These are phyloP conservation scores for Adelges cooleyi DNA, from an alignment of 1,140 invertebrate species.

Conservation along the genomic window DNA sequence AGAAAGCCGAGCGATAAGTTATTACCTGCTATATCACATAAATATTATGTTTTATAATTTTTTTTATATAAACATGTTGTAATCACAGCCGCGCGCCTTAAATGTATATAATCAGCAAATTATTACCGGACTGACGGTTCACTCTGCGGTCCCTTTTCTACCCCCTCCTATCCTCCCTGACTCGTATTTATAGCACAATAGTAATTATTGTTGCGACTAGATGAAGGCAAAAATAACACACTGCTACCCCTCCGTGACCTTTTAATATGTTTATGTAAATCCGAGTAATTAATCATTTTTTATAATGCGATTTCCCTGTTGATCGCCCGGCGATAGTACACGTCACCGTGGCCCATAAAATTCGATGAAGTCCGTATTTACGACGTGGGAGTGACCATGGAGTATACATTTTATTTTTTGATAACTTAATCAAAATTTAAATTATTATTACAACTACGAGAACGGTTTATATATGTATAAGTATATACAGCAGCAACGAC, in stretches of 20 bases:
- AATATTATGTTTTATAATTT: no score
- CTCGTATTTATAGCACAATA: background rate
- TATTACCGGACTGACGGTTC: conserved; percentile 3
- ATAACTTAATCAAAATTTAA: conserved; percentile 28
- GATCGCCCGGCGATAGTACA: conserved; percentile 20
- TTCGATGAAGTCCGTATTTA: conserved; percentile 27
- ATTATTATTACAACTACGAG: background rate
- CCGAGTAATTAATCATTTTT: conserved; percentile 28
- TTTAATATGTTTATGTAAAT: conserved; percentile 29
- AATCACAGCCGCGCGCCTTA: no score
- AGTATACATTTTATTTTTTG: conserved; percentile 3
- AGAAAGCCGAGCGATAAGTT: no score
- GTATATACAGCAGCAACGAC: background rate
- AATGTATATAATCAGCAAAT: background rate
- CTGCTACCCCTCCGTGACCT: background rate
- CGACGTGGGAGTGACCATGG: conserved; percentile 23
- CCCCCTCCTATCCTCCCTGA: background rate
- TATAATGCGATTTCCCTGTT: conserved; percentile 28
- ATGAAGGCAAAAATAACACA: background rate
- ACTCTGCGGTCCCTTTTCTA: background rate
- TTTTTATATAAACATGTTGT: no score
- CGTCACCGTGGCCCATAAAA: conserved; percentile 12
- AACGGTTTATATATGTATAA: background rate
- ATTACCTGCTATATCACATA: no score
- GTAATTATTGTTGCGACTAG: conserved; percentile 5